Evolutionary conservation across 2,888 invertebrate genomes (phyloP).

Genomic region (Daptonema setosum): DNA sequence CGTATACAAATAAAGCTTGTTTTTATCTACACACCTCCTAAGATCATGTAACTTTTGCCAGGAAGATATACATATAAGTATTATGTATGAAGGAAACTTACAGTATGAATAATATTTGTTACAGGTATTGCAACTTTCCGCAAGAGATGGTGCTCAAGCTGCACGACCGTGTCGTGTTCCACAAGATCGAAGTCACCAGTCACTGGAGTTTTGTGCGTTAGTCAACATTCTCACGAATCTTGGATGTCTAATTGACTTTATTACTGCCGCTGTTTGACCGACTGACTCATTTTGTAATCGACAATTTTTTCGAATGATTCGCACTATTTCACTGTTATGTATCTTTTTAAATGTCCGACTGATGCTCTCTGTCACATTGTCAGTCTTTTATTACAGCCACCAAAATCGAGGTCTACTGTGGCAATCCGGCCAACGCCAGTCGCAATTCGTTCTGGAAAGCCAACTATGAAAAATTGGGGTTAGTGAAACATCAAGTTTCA

Average conservation of each 20-base stretch:
- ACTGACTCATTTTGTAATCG: not conserved
- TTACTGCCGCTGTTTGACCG: not conserved
- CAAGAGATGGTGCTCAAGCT: slow-evolving; percentile 70
- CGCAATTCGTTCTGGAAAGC: slow-evolving; percentile 26
- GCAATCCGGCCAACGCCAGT: slow-evolving; percentile 31
- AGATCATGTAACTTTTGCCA: too few species aligned
- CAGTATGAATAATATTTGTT: too few species aligned
- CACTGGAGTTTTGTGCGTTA: slow-evolving; percentile 79
- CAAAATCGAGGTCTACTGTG: slow-evolving; percentile 49
- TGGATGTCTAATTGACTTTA: not conserved
- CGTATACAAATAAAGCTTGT: too few species aligned
- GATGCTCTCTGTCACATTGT: too few species aligned
- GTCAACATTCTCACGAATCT: slow-evolving; percentile 17
- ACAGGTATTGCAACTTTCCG: slow-evolving; percentile 46
- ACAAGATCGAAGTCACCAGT: slow-evolving; percentile 70
- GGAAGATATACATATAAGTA: too few species aligned
- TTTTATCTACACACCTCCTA: too few species aligned
- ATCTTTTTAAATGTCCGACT: too few species aligned
- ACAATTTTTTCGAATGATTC: too few species aligned
- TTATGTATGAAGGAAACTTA: slow-evolving; percentile 5
- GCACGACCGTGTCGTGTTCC: slow-evolving; percentile 47
- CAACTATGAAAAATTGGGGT: slow-evolving; percentile 31
- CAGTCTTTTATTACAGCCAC: slow-evolving; percentile 39
- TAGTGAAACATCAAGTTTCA: slow-evolving; percentile 9
- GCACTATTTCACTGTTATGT: too few species aligned